These are phyloP conservation scores for Aurelia aurita DNA, from an alignment of 30 jellyfish, hydroid and myxozoan species.

Conservation along the genomic window DNA sequence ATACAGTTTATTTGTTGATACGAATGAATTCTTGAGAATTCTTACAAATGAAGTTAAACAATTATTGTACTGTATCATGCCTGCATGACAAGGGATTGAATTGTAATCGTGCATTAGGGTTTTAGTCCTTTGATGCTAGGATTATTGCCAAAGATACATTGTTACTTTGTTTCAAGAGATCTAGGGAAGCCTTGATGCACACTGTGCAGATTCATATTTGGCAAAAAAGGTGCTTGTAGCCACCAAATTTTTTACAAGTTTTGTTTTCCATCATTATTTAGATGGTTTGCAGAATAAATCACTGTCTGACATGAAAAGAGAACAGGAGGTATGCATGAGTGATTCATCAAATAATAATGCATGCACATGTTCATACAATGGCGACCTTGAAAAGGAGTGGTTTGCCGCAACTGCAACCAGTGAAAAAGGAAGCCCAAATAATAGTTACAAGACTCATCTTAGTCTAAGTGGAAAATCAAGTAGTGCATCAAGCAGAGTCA, in stretches of 20 bases:
- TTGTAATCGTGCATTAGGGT: no score
- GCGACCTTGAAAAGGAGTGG: slow-evolving; percentile 40
- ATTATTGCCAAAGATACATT: no score
- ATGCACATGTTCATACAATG: slow-evolving; percentile 74
- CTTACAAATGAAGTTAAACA: no score
- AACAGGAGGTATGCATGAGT: slow-evolving; percentile 74
- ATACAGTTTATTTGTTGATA: no score
- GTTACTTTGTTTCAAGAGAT: no score
- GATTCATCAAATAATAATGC: slow-evolving; percentile 66
- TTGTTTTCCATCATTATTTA: background rate
- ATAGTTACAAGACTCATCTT: slow-evolving; percentile 44
- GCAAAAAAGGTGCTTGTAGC: no score
- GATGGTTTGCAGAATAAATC: slow-evolving; percentile 44
- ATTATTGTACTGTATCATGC: no score
- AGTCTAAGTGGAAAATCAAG: slow-evolving; percentile 34
- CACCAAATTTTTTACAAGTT: background rate
- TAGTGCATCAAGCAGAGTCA: slow-evolving; percentile 3
- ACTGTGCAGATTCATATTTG: no score
- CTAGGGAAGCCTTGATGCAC: no score
- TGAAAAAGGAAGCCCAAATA: slow-evolving; percentile 60
- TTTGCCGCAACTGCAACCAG: slow-evolving; percentile 31
- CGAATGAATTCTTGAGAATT: no score
- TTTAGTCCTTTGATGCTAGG: no score
- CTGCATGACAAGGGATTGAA: no score
- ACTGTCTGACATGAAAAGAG: slow-evolving; percentile 58